Evolutionary conservation across 2,797 vertebrate species (phyloP).

Genomic region (Tarsius wallacei): DNA sequence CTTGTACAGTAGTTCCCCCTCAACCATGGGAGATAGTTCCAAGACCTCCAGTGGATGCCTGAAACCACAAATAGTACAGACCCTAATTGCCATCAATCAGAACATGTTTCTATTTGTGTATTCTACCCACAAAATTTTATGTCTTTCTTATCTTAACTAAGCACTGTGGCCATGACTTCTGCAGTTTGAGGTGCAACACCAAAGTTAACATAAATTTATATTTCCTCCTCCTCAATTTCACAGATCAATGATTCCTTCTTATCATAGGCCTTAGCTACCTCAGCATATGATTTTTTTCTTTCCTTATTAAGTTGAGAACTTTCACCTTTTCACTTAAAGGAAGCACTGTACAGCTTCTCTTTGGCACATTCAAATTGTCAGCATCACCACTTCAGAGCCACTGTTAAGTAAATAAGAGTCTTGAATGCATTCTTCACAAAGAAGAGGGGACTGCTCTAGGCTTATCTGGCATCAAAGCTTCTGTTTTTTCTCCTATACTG

Average conservation of each 20-base stretch:
- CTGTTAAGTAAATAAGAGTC: neutral
- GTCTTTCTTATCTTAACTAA: neutral
- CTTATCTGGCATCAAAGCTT: slow-evolving; percentile 26
- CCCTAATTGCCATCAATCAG: neutral
- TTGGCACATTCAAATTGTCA: neutral
- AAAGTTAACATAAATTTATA: neutral
- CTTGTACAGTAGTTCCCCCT: neutral
- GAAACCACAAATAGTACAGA: neutral
- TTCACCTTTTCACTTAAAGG: neutral
- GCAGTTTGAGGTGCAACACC: neutral
- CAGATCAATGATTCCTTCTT: neutral
- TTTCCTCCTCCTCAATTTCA: neutral
- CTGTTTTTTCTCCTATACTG: neutral
- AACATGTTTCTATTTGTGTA: neutral
- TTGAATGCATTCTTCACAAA: neutral
- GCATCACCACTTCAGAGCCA: neutral
- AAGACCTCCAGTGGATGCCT: neutral
- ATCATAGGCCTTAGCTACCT: neutral
- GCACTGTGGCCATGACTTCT: neutral
- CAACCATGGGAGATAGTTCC: neutral
- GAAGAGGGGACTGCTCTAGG: neutral
- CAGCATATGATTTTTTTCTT: neutral
- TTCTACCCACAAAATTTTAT: neutral
- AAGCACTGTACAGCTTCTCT: neutral
- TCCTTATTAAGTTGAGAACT: neutral